Evolutionary conservation across 2,797 vertebrate species (phyloP).

Genomic region (Sebastes aleutianus): DNA sequence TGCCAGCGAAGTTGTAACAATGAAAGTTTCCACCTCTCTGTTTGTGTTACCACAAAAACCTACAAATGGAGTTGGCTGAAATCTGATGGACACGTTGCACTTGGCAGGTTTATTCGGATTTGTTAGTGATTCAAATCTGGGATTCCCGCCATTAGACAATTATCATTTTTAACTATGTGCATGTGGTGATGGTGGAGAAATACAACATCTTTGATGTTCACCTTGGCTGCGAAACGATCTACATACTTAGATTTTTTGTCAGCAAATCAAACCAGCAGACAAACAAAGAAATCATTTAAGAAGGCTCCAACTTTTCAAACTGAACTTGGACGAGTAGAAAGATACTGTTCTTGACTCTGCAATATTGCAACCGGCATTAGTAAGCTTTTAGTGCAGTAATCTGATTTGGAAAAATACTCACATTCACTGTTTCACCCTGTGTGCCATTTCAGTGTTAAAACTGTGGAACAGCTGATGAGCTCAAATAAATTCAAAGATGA

Average conservation of each 20-base stretch:
- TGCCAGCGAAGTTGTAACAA: neutral
- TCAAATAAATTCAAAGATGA: neutral
- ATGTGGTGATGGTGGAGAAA: slow-evolving; percentile 1
- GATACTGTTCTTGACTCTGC: neutral
- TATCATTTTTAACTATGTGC: neutral
- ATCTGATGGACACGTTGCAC: neutral
- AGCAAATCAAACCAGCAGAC: neutral
- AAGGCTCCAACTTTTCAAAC: neutral
- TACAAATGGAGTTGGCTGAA: neutral
- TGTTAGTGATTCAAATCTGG: slow-evolving; percentile 10
- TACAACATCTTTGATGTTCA: slow-evolving; percentile 18
- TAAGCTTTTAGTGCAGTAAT: neutral
- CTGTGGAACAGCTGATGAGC: no score
- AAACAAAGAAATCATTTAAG: neutral
- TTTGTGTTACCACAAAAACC: neutral
- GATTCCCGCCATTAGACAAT: slow-evolving; percentile 4
- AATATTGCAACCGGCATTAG: neutral
- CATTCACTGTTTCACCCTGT: neutral
- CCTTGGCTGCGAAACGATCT: neutral
- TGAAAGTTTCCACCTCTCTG: neutral
- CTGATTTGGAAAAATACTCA: neutral
- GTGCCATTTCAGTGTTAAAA: neutral
- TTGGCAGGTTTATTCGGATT: neutral
- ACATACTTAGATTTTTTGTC: neutral
- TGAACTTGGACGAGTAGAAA: neutral